phyloP scores from a whole-genome alignment of 2,113 vertebrate genomes.

The Oryzias javanicus region DNA sequence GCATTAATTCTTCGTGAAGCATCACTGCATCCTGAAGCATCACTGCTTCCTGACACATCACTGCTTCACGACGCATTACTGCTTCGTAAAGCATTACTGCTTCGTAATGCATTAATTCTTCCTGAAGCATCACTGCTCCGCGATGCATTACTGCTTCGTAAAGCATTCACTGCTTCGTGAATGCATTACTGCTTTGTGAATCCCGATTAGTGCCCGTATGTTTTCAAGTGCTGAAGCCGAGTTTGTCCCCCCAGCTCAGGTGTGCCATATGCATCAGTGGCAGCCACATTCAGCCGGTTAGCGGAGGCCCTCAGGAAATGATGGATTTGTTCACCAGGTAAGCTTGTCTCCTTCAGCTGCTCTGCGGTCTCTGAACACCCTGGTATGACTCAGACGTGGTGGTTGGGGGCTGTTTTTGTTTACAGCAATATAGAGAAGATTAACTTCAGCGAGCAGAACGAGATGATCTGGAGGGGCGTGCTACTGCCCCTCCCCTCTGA shows the following conservation, averaged over 20 bases:
- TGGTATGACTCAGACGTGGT: not conserved
- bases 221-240: not conserved
- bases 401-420: not conserved
- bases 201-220: not conserved
- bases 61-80: too few species aligned
- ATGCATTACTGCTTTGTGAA: not conserved
- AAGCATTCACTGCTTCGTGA: not conserved
- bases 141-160: not conserved
- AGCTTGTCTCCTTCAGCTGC: slow-evolving; percentile 1
- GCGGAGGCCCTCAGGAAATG: slow-evolving; percentile 18
- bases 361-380: not conserved
- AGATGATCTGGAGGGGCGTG: slow-evolving; percentile 60
- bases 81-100: too few species aligned
- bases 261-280: slow-evolving; percentile 53
- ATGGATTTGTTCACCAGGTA: not conserved
- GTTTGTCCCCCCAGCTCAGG: slow-evolving; percentile 37
- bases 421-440: slow-evolving; percentile 54
- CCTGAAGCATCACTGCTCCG: too few species aligned
- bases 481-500: slow-evolving; percentile 70
- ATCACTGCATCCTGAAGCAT: too few species aligned
- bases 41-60: too few species aligned
- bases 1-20: too few species aligned
- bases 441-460: slow-evolving; percentile 48
- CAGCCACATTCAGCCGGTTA: slow-evolving; percentile 43
- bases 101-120: too few species aligned